Percentiles rank a stretch among this genome's conserved stretches.
These are phyloP conservation scores for Epinotia nisella DNA, from an alignment of 2,888 invertebrate genomes.

Conservation along the genomic window DNA sequence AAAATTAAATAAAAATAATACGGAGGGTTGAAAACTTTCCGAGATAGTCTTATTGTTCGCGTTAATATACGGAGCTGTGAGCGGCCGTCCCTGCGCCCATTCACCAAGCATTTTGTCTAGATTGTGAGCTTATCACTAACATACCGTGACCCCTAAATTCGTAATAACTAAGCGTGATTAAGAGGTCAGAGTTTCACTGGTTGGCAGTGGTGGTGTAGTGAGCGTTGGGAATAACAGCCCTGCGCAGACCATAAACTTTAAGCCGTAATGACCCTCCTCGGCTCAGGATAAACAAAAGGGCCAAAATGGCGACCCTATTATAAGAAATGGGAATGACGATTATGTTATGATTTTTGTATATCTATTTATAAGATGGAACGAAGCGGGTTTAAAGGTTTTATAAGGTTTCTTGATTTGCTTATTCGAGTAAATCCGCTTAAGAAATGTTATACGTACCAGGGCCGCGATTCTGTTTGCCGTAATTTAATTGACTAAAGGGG, in stretches of 20 bases:
- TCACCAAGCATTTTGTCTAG: neutral
- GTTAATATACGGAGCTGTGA: constrained; percentile 33
- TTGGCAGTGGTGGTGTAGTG: neutral
- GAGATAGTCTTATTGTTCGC: constrained; percentile 41
- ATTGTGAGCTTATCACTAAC: neutral
- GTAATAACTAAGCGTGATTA: neutral
- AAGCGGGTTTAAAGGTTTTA: constrained; percentile 9
- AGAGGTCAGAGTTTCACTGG: constrained; percentile 21
- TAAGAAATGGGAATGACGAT: constrained; percentile 33
- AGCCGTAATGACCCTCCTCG: constrained; percentile 67
- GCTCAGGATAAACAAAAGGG: constrained; percentile 69
- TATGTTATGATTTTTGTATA: constrained; percentile 19
- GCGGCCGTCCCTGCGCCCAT: neutral
- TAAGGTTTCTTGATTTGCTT: neutral
- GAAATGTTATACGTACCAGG: neutral
- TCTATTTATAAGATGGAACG: neutral
- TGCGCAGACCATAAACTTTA: constrained; percentile 58
- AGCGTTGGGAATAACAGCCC: constrained; percentile 36
- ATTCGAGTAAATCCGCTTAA: constrained; percentile 1
- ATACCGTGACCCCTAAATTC: neutral
- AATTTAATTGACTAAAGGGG: neutral
- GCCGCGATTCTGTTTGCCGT: neutral
- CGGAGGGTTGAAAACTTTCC: constrained; percentile 31
- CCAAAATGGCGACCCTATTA: constrained; percentile 46
- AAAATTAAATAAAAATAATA: constrained; percentile 31